phyloP scores from a whole-genome alignment of 2,888 invertebrate genomes.

The Eueremaeus valkanovi region DNA sequence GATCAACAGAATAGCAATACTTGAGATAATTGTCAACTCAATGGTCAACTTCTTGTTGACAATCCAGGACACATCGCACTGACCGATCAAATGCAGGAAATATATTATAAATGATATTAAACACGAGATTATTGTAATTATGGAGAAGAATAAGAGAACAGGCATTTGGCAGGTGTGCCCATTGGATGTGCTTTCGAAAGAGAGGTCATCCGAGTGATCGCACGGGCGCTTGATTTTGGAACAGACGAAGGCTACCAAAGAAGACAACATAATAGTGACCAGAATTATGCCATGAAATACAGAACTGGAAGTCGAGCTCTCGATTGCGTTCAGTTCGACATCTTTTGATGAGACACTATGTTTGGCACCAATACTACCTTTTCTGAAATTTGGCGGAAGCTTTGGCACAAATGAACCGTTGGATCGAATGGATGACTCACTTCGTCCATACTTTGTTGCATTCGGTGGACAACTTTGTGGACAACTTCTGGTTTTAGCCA shows the following conservation, averaged over 20 bases:
- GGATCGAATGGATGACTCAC: not conserved
- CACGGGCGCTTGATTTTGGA: slow-evolving; percentile 40
- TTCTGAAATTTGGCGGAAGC: slow-evolving; percentile 8
- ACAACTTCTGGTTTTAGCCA: too few species aligned
- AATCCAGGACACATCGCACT: slow-evolving; percentile 40
- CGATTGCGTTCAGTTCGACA: slow-evolving; percentile 12
- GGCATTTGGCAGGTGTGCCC: not conserved
- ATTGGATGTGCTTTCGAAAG: too few species aligned
- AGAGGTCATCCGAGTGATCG: slow-evolving; percentile 30
- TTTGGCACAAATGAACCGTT: not conserved
- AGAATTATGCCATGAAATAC: slow-evolving; percentile 40
- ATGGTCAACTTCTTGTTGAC: slow-evolving; percentile 36
- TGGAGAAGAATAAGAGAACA: slow-evolving; percentile 28
- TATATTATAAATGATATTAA: slow-evolving; percentile 41
- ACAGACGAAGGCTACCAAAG: slow-evolving; percentile 41
- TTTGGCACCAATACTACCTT: not conserved
- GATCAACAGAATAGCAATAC: slow-evolving; percentile 22
- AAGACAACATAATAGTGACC: slow-evolving; percentile 39
- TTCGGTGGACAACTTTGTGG: not conserved
- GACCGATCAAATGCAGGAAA: slow-evolving; percentile 43
- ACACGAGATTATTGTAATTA: slow-evolving; percentile 39
- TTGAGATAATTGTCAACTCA: slow-evolving; percentile 33
- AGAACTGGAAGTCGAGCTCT: slow-evolving; percentile 40
- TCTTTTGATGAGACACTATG: not conserved
- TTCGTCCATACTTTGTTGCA: too few species aligned